These are phyloP conservation scores for Arenaria interpres DNA, from an alignment of 2,113 vertebrate species.

Conservation along the genomic window DNA sequence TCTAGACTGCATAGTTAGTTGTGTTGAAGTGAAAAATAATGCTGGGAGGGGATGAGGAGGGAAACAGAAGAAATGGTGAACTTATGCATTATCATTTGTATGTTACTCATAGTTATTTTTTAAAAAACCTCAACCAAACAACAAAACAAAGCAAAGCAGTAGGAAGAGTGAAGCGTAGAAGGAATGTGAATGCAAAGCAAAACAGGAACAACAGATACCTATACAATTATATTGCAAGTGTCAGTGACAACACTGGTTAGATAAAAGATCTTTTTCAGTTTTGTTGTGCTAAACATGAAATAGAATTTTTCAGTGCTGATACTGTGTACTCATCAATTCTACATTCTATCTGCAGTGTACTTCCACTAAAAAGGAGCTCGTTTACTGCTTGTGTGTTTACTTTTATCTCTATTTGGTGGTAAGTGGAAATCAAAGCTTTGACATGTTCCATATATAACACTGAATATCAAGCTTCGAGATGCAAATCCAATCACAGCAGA, in stretches of 20 bases:
- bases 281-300: conserved; percentile 33
- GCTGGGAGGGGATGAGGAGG: background rate
- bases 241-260: background rate
- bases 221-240: background rate
- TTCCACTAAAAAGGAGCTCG: background rate
- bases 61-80: background rate
- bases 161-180: background rate
- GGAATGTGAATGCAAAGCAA: background rate
- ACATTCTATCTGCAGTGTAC: background rate
- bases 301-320: conserved; percentile 31
- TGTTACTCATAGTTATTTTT: background rate
- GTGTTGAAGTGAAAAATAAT: background rate
- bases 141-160: background rate
- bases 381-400: background rate
- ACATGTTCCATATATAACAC: background rate
- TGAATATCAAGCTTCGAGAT: background rate
- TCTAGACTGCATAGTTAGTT: background rate
- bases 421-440: conserved; percentile 25
- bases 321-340: conserved; percentile 7
- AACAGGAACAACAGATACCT: background rate
- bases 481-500: background rate
- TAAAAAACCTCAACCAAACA: background rate
- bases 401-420: conserved; percentile 5
- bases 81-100: background rate
- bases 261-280: background rate